Evolutionary conservation across 37 sponge, comb jelly and placozoan genomes (phyloP), one percentile per base, ranked within the genome.

Genomic region (Sycon ciliatum): DNA sequence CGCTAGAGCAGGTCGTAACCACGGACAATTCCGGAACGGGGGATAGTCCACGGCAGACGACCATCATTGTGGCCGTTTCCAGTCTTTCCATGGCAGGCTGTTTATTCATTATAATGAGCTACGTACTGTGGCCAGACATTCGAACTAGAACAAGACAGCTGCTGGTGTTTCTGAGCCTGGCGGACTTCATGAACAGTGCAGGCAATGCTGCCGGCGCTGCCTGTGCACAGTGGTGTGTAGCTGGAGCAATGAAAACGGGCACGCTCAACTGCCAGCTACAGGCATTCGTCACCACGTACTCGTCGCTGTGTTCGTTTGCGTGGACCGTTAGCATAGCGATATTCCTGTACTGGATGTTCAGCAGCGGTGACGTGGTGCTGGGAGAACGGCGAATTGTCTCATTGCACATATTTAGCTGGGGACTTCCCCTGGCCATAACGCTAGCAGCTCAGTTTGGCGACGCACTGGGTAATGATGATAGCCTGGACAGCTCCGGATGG

Each of bases 321-420:
- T 60, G 63, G 63, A 60, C 63, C 31, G 16, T 7, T 9, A 22
- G 31, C 32, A 60, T 60, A 11, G 63, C 63, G 24, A 60, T 60
- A 23, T 60, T 22, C 32, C 63, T 60, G 22, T 60, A 60, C 63
- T 22, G 7, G 22, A 28, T 24, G 16, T 22, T 60, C 11, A 24
- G 7, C 32, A 22, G 26, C 22, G 16, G 63, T 24, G 26, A 60
- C 32, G 32, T 11, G 9, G 31, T 22, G 9, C 63, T 60, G 31
- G 63, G 22, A 30, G 63, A 60, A 7, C 11, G 63, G 16, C 63
- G 7, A 9, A 28, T 60, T 18, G 9, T 18, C 63, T 11, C 16
- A 9, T 60, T 60, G 7, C 63, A 60, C 16, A 9, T 60, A 11
- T 11, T 60, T 28, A 60, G 63, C 16, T 60, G 63, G 63, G 26